Evolutionary conservation across 2,113 vertebrate genomes (phyloP).

Genomic region (Pimephales promelas): DNA sequence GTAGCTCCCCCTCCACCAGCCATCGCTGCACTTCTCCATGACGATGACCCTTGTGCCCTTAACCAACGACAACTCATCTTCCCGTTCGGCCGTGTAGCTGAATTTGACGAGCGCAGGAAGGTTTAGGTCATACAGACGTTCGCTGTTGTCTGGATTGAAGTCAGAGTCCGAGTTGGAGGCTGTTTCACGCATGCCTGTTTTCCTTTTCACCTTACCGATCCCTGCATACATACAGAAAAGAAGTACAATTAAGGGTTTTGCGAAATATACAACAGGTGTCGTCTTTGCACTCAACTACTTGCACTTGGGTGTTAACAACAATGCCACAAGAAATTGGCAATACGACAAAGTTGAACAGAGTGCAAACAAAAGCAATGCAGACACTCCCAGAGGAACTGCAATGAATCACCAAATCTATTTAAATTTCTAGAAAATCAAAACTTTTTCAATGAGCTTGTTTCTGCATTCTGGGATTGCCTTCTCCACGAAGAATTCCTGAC

Average conservation of each 20-base stretch:
- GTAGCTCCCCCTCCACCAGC: slow-evolving; percentile 91
- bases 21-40: slow-evolving; percentile 94
- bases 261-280: background rate
- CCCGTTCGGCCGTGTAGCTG: slow-evolving; percentile 88
- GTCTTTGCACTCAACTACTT: background rate
- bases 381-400: background rate
- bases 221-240: slow-evolving; percentile 67
- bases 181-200: slow-evolving; percentile 82
- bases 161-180: slow-evolving; percentile 81
- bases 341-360: background rate
- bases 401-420: background rate
- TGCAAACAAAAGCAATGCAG: background rate
- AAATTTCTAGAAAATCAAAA: background rate
- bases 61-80: slow-evolving; percentile 87
- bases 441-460: background rate
- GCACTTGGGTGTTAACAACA: background rate
- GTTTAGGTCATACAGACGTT: slow-evolving; percentile 89
- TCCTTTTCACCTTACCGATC: slow-evolving; percentile 89
- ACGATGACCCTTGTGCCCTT: slow-evolving; percentile 89
- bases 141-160: slow-evolving; percentile 81
- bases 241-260: background rate
- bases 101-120: slow-evolving; percentile 89
- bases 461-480: background rate
- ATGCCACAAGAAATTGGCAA: background rate
- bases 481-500: background rate